Percentiles rank a stretch among this genome's conserved stretches.
Evolutionary conservation across 1,140 invertebrate genomes (phyloP).

Genomic region (Drosophila kurseongensis): DNA sequence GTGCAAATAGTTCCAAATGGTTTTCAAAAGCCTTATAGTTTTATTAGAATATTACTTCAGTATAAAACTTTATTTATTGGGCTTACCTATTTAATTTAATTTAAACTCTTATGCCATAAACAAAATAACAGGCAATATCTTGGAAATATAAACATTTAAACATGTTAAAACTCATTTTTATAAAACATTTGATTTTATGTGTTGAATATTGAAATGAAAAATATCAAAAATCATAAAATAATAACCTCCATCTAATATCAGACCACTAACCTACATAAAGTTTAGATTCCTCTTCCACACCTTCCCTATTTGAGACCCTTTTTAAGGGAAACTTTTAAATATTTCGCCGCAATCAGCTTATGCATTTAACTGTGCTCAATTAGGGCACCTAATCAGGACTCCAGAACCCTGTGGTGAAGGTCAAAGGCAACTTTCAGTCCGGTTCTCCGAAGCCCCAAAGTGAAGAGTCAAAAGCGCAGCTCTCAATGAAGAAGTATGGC

Average conservation of each 20-base stretch:
- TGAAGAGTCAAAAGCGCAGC: slow-evolving; percentile 36
- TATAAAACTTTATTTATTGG: too few species aligned
- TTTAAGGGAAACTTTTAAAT: slow-evolving; percentile 21
- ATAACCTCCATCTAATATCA: too few species aligned
- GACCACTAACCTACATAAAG: not conserved
- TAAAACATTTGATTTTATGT: too few species aligned
- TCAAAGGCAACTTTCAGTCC: slow-evolving; percentile 24
- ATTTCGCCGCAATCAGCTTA: slow-evolving; percentile 38
- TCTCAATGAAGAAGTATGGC: slow-evolving; percentile 20
- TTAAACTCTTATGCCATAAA: too few species aligned
- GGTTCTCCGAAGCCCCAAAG: not conserved
- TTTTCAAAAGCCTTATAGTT: not conserved
- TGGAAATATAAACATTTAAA: too few species aligned
- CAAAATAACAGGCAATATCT: too few species aligned
- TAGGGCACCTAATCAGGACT: slow-evolving; percentile 41
- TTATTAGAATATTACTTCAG: too few species aligned
- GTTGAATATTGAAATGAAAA: not conserved
- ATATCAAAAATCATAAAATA: too few species aligned
- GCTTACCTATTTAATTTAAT: too few species aligned
- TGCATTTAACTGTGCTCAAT: slow-evolving; percentile 53
- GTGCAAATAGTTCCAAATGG: not conserved
- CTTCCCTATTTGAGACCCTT: not conserved
- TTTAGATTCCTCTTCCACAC: slow-evolving; percentile 1
- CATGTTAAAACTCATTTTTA: too few species aligned
- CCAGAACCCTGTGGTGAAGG: slow-evolving; percentile 20